Evolutionary conservation across 2,113 vertebrate genomes (phyloP).

Genomic region (Helogale parvula): DNA sequence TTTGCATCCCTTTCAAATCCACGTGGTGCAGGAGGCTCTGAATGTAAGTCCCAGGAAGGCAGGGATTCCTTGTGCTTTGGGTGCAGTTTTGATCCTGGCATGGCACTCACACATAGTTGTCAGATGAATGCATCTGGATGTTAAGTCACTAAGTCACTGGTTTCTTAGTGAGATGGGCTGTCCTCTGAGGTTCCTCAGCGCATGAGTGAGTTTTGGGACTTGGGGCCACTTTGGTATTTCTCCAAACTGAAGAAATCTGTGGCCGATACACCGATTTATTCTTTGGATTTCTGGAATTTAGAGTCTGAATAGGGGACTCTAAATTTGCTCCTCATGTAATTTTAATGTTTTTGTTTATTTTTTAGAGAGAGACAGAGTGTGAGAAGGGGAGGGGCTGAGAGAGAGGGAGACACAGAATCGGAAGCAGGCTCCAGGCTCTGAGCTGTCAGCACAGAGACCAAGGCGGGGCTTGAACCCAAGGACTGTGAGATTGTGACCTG

Average conservation of each 20-base stretch:
- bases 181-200: background rate
- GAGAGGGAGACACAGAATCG: no score
- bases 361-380: no score
- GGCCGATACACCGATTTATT: background rate
- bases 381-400: no score
- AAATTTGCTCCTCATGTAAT: background rate
- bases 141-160: background rate
- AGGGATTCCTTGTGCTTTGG: background rate
- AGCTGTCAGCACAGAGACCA: no score
- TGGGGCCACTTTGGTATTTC: background rate
- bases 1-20: background rate
- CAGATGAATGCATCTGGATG: background rate
- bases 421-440: no score
- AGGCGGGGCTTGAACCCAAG: no score
- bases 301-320: background rate
- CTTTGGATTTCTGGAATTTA: conserved; percentile 3
- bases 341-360: no score
- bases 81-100: background rate
- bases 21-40: background rate
- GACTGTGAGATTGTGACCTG: no score
- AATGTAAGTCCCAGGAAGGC: background rate
- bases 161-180: background rate
- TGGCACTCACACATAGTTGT: background rate
- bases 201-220: background rate
- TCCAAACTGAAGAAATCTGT: background rate